Evolutionary conservation across 2,113 vertebrate genomes (phyloP).

Genomic region (Mohoua ochrocephala): DNA sequence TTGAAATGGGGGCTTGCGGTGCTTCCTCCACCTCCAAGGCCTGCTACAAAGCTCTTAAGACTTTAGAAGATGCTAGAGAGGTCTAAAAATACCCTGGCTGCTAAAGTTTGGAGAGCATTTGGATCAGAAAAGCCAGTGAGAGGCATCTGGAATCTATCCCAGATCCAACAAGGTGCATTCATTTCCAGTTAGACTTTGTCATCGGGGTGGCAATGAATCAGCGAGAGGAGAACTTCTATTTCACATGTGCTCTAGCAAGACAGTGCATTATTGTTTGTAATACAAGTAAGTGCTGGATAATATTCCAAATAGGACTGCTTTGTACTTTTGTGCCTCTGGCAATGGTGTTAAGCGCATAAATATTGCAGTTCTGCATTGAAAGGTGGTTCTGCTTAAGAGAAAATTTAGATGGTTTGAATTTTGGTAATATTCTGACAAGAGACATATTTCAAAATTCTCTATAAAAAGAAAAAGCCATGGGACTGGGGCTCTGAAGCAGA

Average conservation of each 20-base stretch:
- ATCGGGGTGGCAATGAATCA: not conserved
- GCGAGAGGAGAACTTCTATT: not conserved
- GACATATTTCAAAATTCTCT: not conserved
- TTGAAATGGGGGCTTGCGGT: not conserved
- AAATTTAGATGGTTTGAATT: not conserved
- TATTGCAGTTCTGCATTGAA: not conserved
- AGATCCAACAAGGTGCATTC: not conserved
- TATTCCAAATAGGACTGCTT: not conserved
- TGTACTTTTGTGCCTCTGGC: not conserved
- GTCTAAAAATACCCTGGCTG: not conserved
- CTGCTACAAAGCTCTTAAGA: not conserved
- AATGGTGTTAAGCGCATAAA: not conserved
- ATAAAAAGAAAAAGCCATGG: slow-evolving; percentile 27
- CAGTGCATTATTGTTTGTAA: not conserved
- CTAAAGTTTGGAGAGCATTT: not conserved
- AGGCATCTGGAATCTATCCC: not conserved
- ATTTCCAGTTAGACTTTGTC: not conserved
- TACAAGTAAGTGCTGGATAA: not conserved
- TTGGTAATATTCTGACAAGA: not conserved
- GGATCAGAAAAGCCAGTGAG: not conserved
- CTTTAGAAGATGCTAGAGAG: not conserved
- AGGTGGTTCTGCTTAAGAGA: not conserved
- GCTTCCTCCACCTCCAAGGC: not conserved
- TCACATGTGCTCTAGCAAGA: not conserved
- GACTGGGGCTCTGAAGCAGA: not conserved